phyloP scores from a whole-genome alignment of 2,113 vertebrate genomes.

The Eonycteris spelaea region DNA sequence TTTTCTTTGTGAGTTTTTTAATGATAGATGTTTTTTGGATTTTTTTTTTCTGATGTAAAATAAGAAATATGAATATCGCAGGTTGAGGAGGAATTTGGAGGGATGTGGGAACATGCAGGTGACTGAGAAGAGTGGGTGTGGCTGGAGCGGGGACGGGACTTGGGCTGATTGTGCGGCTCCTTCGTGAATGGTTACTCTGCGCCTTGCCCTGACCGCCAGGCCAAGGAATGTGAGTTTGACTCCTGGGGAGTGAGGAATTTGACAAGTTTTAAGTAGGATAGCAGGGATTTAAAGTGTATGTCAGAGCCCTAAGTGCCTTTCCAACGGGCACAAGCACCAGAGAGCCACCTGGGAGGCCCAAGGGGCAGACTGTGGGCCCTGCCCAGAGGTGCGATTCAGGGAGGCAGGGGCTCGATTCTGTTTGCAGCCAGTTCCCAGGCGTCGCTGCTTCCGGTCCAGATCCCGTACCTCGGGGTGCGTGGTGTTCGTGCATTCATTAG shows the following conservation, averaged over 20 bases:
- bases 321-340: too few relatives aligned
- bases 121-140: background rate
- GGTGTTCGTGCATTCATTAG: rapidly evolving
- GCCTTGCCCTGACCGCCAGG: background rate
- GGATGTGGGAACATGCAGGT: background rate
- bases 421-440: background rate
- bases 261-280: too few relatives aligned
- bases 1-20: background rate
- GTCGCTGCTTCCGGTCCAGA: background rate
- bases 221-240: rapidly evolving
- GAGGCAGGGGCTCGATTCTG: too few relatives aligned
- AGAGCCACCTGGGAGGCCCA: background rate
- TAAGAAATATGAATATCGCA: background rate
- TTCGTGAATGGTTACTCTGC: rapidly evolving
- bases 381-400: rapidly evolving
- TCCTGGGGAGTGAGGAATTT: background rate
- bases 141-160: background rate
- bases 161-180: rapidly evolving
- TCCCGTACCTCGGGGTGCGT: rapidly evolving
- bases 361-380: background rate
- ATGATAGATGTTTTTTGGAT: background rate
- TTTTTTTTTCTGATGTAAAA: background rate
- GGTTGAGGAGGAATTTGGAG: background rate
- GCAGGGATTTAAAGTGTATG: background rate
- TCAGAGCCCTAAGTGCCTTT: background rate